Evolutionary conservation across 2,888 invertebrate species (phyloP).

Genomic region (Gonocerus acuteangulatus): DNA sequence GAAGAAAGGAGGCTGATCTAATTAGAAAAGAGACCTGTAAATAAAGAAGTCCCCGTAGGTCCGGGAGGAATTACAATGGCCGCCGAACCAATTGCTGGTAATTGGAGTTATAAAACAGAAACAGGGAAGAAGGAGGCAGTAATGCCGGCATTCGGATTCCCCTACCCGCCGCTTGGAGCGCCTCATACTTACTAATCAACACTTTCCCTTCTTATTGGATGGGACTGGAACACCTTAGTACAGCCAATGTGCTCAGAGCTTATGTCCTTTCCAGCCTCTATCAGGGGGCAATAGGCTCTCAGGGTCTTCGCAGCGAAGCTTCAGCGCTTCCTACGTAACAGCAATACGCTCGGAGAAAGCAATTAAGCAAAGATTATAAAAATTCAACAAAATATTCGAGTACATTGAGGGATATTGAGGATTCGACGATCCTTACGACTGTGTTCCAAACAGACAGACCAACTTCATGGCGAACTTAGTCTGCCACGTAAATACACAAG

Average conservation of each 20-base stretch:
- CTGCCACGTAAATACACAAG: too few species aligned
- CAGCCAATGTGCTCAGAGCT: not conserved
- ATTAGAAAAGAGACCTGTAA: conserved; percentile 30
- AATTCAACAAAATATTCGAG: too few species aligned
- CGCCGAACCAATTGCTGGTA: conserved; percentile 29
- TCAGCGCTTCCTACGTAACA: too few species aligned
- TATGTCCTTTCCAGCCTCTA: not conserved
- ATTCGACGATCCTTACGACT: too few species aligned
- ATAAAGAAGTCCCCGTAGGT: conserved; percentile 25
- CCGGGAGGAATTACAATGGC: conserved; percentile 28
- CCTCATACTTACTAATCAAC: conserved; percentile 31
- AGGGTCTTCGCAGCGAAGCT: too few species aligned
- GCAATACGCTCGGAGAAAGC: too few species aligned
- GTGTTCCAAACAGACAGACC: too few species aligned
- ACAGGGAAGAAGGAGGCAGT: conserved; percentile 23
- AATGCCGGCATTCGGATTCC: conserved; percentile 33
- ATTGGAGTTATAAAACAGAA: conserved; percentile 32
- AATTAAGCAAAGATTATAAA: too few species aligned
- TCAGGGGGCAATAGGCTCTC: not conserved
- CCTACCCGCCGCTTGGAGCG: conserved; percentile 4
- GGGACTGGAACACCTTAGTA: not conserved
- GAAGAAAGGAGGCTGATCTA: conserved; percentile 17
- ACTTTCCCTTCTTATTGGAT: conserved; percentile 22
- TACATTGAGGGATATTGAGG: too few species aligned
- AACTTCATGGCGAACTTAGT: too few species aligned